Evolutionary conservation across 2,797 vertebrate species (phyloP).

Genomic region (Podargus strigoides): DNA sequence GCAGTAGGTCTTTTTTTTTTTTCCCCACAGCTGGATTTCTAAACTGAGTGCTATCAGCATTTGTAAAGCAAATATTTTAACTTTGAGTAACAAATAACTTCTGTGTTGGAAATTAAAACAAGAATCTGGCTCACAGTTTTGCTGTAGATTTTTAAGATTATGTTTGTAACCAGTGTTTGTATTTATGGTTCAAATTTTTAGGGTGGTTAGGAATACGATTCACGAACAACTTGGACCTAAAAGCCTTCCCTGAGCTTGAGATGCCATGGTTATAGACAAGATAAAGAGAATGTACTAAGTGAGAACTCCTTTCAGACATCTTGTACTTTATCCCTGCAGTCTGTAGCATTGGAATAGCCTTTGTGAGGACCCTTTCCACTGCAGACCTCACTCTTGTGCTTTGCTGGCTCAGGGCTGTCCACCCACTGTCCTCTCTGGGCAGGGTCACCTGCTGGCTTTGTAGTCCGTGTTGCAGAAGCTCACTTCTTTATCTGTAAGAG

Average conservation of each 20-base stretch:
- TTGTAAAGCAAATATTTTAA: background rate
- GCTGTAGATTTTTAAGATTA: background rate
- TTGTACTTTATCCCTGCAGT: background rate
- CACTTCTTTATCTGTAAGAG: accelerated
- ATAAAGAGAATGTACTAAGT: background rate
- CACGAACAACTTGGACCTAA: background rate
- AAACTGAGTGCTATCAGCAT: background rate
- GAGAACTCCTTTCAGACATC: background rate
- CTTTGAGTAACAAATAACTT: background rate
- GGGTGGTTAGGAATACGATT: background rate
- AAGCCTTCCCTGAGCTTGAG: background rate
- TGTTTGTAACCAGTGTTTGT: background rate
- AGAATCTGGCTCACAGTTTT: background rate
- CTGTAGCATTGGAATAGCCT: accelerated
- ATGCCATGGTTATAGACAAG: background rate
- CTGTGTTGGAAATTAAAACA: background rate
- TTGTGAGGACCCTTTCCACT: background rate
- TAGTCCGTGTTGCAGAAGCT: accelerated
- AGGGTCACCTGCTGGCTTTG: background rate
- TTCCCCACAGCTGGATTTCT: background rate
- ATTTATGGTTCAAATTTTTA: background rate
- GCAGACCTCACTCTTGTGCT: accelerated
- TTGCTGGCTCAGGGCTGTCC: background rate
- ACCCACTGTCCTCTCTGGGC: accelerated
- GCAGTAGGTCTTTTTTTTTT: background rate